phyloP scores from a whole-genome alignment of 2,113 vertebrate genomes.

The Boulengeromyrus knoepffleri region DNA sequence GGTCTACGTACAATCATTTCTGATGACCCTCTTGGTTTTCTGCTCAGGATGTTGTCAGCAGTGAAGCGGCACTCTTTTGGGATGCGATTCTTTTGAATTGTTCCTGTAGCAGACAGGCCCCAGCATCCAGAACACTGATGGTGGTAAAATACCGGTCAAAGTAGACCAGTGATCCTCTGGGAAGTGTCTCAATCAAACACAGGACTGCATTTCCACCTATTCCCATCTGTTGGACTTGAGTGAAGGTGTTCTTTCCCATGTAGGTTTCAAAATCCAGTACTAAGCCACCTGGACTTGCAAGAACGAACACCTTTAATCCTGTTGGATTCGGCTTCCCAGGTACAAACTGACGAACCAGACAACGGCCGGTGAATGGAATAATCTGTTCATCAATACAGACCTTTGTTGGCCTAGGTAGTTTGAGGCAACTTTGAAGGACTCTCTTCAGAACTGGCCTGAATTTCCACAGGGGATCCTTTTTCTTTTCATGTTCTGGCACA shows the following conservation, averaged over 20 bases:
- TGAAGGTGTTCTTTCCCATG: not conserved
- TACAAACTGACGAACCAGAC: not conserved
- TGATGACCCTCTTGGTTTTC: no score
- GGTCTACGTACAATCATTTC: not conserved
- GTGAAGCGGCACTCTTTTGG: no score
- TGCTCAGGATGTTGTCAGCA: no score
- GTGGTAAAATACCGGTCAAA: not conserved
- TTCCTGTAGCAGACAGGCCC: no score
- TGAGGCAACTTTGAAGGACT: not conserved
- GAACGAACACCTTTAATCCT: not conserved
- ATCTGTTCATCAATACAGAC: not conserved
- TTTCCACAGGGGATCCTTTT: conserved; percentile 21
- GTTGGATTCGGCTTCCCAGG: not conserved
- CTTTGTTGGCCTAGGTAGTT: not conserved
- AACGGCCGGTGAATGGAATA: not conserved
- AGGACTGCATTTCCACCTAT: not conserved
- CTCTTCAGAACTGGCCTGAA: not conserved
- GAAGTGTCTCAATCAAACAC: not conserved
- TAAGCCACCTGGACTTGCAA: not conserved
- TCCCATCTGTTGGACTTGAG: not conserved
- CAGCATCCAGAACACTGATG: no score
- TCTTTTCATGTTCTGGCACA: conserved; percentile 20
- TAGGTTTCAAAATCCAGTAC: not conserved
- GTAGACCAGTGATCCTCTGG: not conserved
- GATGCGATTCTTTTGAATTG: no score